Conservation (phyloP, 2,888 invertebrate species). For the Sicus ferrugineus region DNA sequence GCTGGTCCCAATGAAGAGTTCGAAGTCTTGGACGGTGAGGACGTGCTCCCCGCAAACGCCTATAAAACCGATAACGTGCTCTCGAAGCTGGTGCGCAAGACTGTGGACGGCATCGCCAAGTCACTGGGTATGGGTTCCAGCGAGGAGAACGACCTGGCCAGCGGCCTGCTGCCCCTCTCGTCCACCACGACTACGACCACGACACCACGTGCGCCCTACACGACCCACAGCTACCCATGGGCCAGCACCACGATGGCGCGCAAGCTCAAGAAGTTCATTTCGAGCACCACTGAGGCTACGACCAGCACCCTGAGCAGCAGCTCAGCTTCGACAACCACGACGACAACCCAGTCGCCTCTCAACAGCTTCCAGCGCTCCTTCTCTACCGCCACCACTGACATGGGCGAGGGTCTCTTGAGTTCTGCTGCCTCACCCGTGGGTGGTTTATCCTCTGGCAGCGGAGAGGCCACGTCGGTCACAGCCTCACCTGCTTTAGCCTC, state of each 20-base stretch:
- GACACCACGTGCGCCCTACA: slow-evolving; percentile 53
- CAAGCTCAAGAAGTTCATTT: slow-evolving; percentile 64
- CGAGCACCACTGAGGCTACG: slow-evolving; percentile 57
- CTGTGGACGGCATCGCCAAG: slow-evolving; percentile 62
- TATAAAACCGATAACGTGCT: slow-evolving; percentile 59
- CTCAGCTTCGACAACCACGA: slow-evolving; percentile 50
- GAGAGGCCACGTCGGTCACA: slow-evolving; percentile 37
- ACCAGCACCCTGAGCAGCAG: slow-evolving; percentile 53
- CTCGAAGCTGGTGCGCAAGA: slow-evolving; percentile 64
- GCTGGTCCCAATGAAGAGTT: slow-evolving; percentile 62
- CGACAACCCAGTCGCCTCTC: slow-evolving; percentile 55
- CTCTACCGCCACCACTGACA: slow-evolving; percentile 49
- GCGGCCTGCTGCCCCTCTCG: slow-evolving; percentile 45
- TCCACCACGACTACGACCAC: slow-evolving; percentile 49
- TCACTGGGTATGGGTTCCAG: slow-evolving; percentile 54
- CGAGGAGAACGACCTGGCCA: slow-evolving; percentile 59
- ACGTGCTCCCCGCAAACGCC: slow-evolving; percentile 54
- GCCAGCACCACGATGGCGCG: slow-evolving; percentile 64
- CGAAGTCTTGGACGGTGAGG: slow-evolving; percentile 60
- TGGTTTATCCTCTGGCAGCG: background rate
- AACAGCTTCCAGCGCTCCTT: slow-evolving; percentile 51
- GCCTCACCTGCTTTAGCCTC: slow-evolving; percentile 41
- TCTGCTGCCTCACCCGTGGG: slow-evolving; percentile 35
- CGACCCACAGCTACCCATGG: slow-evolving; percentile 59
- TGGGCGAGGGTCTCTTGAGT: background rate